Evolutionary conservation across 2,888 invertebrate genomes (phyloP).

Genomic region (Apotomis turbidana): DNA sequence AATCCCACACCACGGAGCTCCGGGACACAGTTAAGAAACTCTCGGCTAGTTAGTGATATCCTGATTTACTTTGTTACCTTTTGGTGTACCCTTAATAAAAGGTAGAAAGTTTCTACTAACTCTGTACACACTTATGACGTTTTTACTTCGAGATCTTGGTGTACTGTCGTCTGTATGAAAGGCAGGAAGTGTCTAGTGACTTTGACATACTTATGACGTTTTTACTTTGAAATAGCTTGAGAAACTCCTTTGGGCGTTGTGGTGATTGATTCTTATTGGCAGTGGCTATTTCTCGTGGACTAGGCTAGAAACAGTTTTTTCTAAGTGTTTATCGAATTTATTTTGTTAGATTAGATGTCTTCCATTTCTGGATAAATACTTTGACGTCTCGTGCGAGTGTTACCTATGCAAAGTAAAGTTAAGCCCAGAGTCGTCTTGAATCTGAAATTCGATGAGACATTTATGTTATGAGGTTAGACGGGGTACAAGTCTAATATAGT

Average conservation of each 20-base stretch:
- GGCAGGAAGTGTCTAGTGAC: not conserved
- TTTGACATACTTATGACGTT: not conserved
- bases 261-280: constrained; percentile 3
- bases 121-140: not conserved
- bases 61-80: constrained; percentile 37
- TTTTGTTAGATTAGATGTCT: too few relatives aligned
- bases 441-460: too few relatives aligned
- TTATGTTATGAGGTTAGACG: too few relatives aligned
- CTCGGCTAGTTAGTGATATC: constrained; percentile 36
- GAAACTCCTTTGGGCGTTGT: not conserved
- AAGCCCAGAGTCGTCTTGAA: too few relatives aligned
- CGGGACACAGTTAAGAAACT: constrained; percentile 19
- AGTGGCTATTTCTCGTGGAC: not conserved
- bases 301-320: too few relatives aligned
- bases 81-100: not conserved
- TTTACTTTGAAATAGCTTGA: not conserved
- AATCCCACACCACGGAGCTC: constrained; percentile 14
- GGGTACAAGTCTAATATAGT: too few relatives aligned
- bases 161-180: not conserved
- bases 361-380: too few relatives aligned
- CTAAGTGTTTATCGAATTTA: too few relatives aligned
- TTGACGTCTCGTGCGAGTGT: too few relatives aligned
- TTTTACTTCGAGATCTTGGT: not conserved
- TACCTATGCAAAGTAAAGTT: too few relatives aligned
- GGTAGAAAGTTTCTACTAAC: not conserved